Base-by-base conservation (phyloP, 2,113 vertebrate genomes). In the Nothobranchius kuhntae region DNA sequence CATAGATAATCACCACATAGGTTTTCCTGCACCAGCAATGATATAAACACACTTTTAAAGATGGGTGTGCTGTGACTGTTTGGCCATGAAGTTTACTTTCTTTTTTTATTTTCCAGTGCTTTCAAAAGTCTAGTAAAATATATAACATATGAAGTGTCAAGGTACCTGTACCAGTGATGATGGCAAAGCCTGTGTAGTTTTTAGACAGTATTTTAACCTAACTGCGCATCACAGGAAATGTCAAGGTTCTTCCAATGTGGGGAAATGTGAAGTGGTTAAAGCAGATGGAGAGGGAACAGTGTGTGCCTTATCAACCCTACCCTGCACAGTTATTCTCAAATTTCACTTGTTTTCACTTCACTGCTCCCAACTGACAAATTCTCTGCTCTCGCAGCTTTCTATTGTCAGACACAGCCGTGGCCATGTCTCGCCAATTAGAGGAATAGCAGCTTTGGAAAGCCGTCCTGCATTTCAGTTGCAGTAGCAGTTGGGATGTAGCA, bases 341-440 rank as follows among this genome's bases (percentile, higher is more conserved):
- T 87, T 83, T 79, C 75, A 72, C 65, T 73, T 74, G 63, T 84
- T 84, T 89, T 81, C 83, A 78, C 74, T 72, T 81, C 79, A 84
- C 52, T 84, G 79, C 84, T 83, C 63, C 77, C 73, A 68, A 75
- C 81, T 74, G 78, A 76, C 87, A 85, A 77, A 80, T 54, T 67
- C 68, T 79, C 69, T 78, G 78, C 74, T 75, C 81, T 70, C 59
- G 57, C 77, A 77, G 69, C 61, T 73, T 72, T 69, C 67, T 55
- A 44, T 68, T 75, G 72, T 82, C 66, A 80, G 77, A 72, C 74
- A 68, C 71, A 73, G 78, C 71, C 64, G 69, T 65, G 72, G 50
- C 65, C 21, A 11, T 67, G 68, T 76, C 75, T 80, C 67, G 6
- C 77, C 80, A 89, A 91, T 88, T 88, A 90, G 45, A 87, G 65